Conservation (phyloP, 2,888 invertebrate genomes). For the Sericinus montela region DNA sequence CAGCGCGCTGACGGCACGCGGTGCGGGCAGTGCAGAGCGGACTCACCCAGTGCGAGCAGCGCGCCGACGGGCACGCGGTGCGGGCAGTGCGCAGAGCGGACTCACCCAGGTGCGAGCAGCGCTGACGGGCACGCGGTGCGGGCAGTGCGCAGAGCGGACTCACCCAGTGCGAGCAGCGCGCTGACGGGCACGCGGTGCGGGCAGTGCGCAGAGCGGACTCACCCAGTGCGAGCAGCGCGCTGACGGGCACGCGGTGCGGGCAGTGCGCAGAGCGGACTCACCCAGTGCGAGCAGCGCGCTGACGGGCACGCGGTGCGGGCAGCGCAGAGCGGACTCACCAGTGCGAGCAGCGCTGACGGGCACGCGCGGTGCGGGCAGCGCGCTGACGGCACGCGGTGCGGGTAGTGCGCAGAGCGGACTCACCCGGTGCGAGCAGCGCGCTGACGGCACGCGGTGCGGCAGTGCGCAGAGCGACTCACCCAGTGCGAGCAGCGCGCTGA, state of each 20-base stretch:
- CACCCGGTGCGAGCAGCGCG: constrained; percentile 93
- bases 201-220: constrained; percentile 40
- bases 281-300: constrained; percentile 91
- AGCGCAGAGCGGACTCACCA: constrained; percentile 45
- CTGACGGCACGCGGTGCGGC: constrained; percentile 89
- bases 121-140: background rate
- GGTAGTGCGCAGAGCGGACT: constrained; percentile 49
- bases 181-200: constrained; percentile 60
- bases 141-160: constrained; percentile 51
- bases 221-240: too few relatives aligned
- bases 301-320: constrained; percentile 83
- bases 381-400: too few relatives aligned
- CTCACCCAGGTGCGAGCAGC: constrained; percentile 86
- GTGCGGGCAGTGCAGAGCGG: constrained; percentile 70
- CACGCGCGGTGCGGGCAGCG: background rate
- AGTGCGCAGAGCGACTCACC: constrained; percentile 69
- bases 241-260: too few relatives aligned
- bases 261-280: constrained; percentile 14
- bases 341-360: too few relatives aligned
- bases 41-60: background rate
- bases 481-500: constrained; percentile 90
- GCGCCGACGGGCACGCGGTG: background rate
- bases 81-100: background rate
- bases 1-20: constrained; percentile 89
- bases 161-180: constrained; percentile 90